Evolutionary conservation across 2,113 vertebrate species (phyloP), one percentile per base, ranked within the genome.

Genomic region (Smithornis capensis): DNA sequence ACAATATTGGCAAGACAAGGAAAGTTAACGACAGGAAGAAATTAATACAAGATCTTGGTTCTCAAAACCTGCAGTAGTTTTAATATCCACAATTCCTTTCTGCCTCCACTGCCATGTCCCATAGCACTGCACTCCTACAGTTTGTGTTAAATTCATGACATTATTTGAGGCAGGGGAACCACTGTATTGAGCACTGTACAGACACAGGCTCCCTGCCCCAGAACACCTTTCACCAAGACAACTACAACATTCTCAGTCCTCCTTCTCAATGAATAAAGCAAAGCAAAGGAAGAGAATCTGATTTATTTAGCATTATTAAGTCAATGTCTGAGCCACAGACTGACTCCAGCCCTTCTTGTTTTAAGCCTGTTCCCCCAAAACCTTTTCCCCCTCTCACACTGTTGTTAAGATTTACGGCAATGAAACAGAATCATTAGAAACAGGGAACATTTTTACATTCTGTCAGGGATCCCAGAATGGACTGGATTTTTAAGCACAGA

Each of bases 1-100:
- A 93, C 94, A 89, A 93, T 68, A 74, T 35, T 64, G 37, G 42
- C 27, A 60, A 87, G 86, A 75, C 7, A 18, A 49, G 62, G 59
- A 22, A 85, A 95, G 63, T 63, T 80, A 92, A 89, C 55, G 65
- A 81, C 63, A 88, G 80, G 60, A 89, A 93, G 92, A 87, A 92
- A 90, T 94, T 75, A 76, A 88, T 60, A 40, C 7, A 53, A 50
- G 80, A 29, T 24, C 19, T 67, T 37, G 50, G 38, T 49, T 81
- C 88, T 88, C 64, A 90, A 92, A 82, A 64, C 15, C 22, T 49
- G 16, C 37, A 35, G 53, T 3, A 28, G 38, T 62, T 88, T 63
- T 13, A 81, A 62, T 27, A 77, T 19, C 56, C 9, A 12, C 19
- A 21, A 1, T 14, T 11, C 13, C 78, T 87, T 65, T 63, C 75